Evolutionary conservation across 2,888 invertebrate genomes (phyloP).

Genomic region (Phytoseiulus persimilis): DNA sequence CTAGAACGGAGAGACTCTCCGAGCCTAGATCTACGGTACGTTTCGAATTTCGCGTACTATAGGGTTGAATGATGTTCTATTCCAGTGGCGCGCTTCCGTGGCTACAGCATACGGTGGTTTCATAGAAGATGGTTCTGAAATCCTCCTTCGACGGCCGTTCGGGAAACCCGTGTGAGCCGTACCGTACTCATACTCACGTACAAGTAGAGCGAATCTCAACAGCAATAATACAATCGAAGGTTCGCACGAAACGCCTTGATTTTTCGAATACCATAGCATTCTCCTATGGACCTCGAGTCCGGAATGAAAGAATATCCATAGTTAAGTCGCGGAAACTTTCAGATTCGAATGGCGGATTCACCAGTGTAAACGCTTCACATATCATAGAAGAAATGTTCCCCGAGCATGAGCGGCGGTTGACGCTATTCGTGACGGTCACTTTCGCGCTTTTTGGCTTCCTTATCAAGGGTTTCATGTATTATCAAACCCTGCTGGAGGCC

Average conservation of each 20-base stretch:
- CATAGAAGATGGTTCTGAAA: not conserved
- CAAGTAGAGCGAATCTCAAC: not conserved
- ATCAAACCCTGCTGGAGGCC: conserved; percentile 36
- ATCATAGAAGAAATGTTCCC: conserved; percentile 7
- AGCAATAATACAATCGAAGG: not conserved
- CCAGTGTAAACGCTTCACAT: not conserved
- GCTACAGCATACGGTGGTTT: not conserved
- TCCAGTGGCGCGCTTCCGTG: not conserved
- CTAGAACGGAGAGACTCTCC: not conserved
- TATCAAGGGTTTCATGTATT: conserved; percentile 38
- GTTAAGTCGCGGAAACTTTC: not conserved
- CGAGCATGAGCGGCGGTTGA: conserved; percentile 30
- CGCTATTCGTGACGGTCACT: conserved; percentile 32
- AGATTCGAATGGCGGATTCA: not conserved
- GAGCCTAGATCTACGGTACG: not conserved
- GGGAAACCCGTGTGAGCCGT: not conserved
- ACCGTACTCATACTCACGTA: not conserved
- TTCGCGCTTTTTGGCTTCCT: conserved; percentile 29
- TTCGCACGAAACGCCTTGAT: not conserved
- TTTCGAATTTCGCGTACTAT: not conserved
- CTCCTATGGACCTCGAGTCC: no score
- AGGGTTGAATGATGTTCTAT: not conserved
- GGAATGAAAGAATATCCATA: not conserved
- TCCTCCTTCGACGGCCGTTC: not conserved
- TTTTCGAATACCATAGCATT: no score